Percentiles rank a stretch among this genome's conserved stretches.
Evolutionary conservation across 2,888 invertebrate species (phyloP).

Genomic region (Morpho helenor): DNA sequence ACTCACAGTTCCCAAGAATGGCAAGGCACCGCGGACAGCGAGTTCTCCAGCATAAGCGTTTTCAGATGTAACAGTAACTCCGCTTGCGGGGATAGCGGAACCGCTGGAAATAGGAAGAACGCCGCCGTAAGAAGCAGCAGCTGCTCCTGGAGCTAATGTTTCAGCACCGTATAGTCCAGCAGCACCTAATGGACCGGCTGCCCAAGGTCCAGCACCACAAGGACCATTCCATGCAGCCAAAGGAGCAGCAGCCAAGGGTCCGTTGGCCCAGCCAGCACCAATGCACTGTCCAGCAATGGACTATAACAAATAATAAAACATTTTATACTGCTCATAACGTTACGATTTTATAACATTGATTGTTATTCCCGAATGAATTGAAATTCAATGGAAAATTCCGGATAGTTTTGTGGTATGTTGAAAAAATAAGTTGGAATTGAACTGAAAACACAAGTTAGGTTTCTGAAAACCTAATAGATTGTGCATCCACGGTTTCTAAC

Average conservation of each 20-base stretch:
- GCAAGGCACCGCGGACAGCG: constrained; percentile 25
- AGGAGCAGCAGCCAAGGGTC: not conserved
- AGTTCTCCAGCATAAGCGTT: constrained; percentile 27
- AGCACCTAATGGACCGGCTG: constrained; percentile 15
- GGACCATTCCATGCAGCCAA: constrained; percentile 14
- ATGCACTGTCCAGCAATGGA: constrained; percentile 30
- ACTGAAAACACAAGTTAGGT: too few species aligned
- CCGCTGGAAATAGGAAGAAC: constrained; percentile 29
- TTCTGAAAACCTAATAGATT: too few species aligned
- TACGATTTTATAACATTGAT: not conserved
- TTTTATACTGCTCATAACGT: not conserved
- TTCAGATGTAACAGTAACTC: constrained; percentile 38
- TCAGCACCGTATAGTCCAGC: constrained; percentile 12
- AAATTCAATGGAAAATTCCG: too few species aligned
- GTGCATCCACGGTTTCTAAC: too few species aligned
- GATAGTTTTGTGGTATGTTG: too few species aligned
- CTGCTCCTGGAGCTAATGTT: constrained; percentile 7
- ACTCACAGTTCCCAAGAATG: constrained; percentile 38
- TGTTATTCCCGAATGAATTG: too few species aligned
- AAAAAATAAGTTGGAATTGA: too few species aligned
- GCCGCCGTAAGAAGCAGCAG: constrained; percentile 28
- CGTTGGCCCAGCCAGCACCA: constrained; percentile 13
- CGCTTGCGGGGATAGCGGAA: constrained; percentile 32
- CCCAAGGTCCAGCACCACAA: constrained; percentile 16
- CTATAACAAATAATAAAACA: constrained; percentile 21